Base-by-base conservation (phyloP, 53 echinoderm and acorn worm species). In the Holothuria scabra region DNA sequence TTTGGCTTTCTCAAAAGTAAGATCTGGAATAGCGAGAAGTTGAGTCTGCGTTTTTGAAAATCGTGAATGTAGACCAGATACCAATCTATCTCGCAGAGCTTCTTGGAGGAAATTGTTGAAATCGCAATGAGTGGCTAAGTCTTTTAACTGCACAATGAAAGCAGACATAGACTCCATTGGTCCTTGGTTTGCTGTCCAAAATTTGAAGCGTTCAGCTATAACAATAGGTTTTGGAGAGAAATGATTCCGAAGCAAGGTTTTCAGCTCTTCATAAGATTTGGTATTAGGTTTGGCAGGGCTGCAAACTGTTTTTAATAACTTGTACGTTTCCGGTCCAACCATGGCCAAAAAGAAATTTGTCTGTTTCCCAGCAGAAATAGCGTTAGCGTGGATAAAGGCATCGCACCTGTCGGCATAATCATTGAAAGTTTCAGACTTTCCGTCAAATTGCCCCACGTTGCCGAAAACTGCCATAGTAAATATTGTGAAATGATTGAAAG, bases 21-120 rank as follows among this genome's bases (percentile, higher is more conserved):
- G n/a, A n/a, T n/a, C n/a, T n/a, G 3, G 6, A 35, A 76, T 65
- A 19, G 86, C 12, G 20, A 86, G 34, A 30, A 86, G 67, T 20
- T 86, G 65, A 28, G 62, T 25, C 19, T 78, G 86, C 3, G 65
- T 86, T 8, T 66, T 48, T 1, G 64, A 75, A 8, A 71, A 71
- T 6, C 71, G 28, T 4, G 35, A 71, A 44, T 71, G 71, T 21
- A 86, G 76, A 28, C 78, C 78, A 2, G 76, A 78, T 2, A 88
- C 86, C 6, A 90, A 66, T 31, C 90, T 52, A 66, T 90, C 88
- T 16, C 90, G 34, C 14, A 87, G 61, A 16, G 85, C 93, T n/a
- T 90, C 85, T 26, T 76, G 32, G 30, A 93, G n/a, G 79, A 48
- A 79, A 87, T 9, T 41, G 7, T 87, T 81, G 59, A 93, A 93